These are phyloP conservation scores for zebrafish (Danio rerio) DNA, from an alignment of 2,113 vertebrate genomes.

Conservation along the genomic window DNA sequence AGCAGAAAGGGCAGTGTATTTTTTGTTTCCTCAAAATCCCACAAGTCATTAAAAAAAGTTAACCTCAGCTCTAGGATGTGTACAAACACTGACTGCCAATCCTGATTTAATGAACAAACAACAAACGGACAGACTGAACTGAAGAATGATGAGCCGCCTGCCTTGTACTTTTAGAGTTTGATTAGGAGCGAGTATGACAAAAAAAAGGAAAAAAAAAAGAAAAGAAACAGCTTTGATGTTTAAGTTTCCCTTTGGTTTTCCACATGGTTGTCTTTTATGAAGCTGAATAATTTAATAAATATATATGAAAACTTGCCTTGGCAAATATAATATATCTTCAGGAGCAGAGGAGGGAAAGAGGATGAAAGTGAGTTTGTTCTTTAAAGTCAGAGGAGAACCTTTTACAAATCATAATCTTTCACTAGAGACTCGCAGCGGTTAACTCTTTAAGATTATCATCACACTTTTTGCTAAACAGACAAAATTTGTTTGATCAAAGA, in stretches of 20 bases:
- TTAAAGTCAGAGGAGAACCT: conserved; percentile 18
- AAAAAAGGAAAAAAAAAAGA: conserved; percentile 10
- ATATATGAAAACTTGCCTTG: conserved; percentile 3
- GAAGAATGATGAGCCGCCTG: conserved; percentile 45
- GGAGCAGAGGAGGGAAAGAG: conserved; percentile 8
- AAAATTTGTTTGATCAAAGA: conserved; percentile 13
- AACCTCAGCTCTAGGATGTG: conserved; percentile 40
- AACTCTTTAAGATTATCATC: conserved; percentile 16
- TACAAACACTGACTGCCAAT: conserved; percentile 45
- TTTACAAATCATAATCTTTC: conserved; percentile 36
- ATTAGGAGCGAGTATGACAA: conserved; percentile 56
- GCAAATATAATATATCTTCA: conserved; percentile 30
- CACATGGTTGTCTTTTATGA: conserved; percentile 45
- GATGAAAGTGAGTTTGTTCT: conserved; percentile 32
- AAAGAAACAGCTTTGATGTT: conserved; percentile 50
- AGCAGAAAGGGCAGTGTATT: background rate
- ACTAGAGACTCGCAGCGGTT: conserved; percentile 14
- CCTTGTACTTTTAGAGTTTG: conserved; percentile 56
- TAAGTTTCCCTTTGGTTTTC: conserved; percentile 47
- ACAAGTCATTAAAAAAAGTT: conserved; percentile 39
- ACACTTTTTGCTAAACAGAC: conserved; percentile 19
- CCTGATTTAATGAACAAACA: conserved; percentile 51
- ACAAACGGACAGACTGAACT: conserved; percentile 45
- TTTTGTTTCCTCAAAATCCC: conserved; percentile 23
- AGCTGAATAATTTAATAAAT: conserved; percentile 34